Evolutionary conservation across 2,113 vertebrate species (phyloP).

Genomic region (Apodemus speciosus): DNA sequence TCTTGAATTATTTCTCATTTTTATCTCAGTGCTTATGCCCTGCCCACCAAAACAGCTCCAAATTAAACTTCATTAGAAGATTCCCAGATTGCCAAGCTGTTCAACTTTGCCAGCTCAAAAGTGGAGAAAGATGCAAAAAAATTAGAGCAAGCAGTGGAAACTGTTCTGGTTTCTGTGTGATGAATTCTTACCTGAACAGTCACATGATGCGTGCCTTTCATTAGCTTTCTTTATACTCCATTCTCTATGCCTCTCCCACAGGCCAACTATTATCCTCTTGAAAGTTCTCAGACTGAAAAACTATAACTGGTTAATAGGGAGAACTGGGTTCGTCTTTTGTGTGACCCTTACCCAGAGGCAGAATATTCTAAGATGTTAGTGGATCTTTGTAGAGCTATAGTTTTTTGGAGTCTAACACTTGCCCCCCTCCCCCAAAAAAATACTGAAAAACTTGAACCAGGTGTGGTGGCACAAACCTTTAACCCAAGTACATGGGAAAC

Average conservation of each 20-base stretch:
- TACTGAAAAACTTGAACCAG: neutral
- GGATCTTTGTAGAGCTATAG: neutral
- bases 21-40: neutral
- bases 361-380: neutral
- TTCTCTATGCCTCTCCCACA: neutral
- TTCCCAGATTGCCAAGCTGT: neutral
- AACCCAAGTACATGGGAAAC: neutral
- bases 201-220: conserved; percentile 8
- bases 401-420: neutral
- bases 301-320: neutral
- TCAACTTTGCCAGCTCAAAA: neutral
- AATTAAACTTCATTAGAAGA: neutral
- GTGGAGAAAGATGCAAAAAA: conserved; percentile 15
- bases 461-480: neutral
- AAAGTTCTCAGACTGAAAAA: neutral
- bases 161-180: neutral
- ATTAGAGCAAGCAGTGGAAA: conserved; percentile 16
- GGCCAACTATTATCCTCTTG: neutral
- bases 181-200: neutral
- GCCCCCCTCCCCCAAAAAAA: too few species aligned
- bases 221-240: conserved; percentile 1
- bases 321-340: neutral
- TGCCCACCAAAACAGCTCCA: neutral
- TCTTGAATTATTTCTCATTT: neutral
- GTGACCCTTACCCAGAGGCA: neutral